Conservation (phyloP, 2,113 vertebrate genomes). For the Nannobrachium achirus region DNA sequence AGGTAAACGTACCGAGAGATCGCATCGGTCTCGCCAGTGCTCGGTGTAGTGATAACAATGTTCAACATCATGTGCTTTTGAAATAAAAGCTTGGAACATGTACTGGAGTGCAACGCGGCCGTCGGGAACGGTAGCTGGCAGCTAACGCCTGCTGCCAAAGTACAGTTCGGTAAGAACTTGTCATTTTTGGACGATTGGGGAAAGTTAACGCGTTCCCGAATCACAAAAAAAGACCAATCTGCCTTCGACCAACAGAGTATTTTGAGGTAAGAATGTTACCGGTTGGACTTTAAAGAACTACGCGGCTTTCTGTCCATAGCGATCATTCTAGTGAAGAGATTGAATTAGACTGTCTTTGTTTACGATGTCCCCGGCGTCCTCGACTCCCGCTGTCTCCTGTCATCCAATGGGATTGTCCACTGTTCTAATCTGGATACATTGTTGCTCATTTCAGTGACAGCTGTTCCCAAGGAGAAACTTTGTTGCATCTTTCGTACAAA, state of each 20-base stretch:
- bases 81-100: slow-evolving; percentile 43
- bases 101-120: slow-evolving; percentile 25
- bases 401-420: slow-evolving; percentile 41
- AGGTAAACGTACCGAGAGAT: slow-evolving; percentile 72
- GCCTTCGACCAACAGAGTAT: slow-evolving; percentile 22
- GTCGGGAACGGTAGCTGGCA: slow-evolving; percentile 14
- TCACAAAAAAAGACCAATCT: slow-evolving; percentile 46
- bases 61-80: slow-evolving; percentile 15
- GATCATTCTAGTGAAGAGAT: not conserved
- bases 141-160: slow-evolving; percentile 39
- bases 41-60: slow-evolving; percentile 44
- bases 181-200: slow-evolving; percentile 66
- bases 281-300: not conserved
- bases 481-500: slow-evolving; percentile 36
- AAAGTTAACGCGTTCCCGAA: slow-evolving; percentile 71
- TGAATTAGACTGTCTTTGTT: slow-evolving; percentile 67
- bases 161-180: slow-evolving; percentile 57
- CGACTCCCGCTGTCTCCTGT: slow-evolving; percentile 32
- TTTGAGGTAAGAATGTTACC: slow-evolving; percentile 60
- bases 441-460: slow-evolving; percentile 36
- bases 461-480: slow-evolving; percentile 13
- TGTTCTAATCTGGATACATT: slow-evolving; percentile 27
- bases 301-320: not conserved
- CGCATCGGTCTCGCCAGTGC: slow-evolving; percentile 49
- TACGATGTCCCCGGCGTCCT: slow-evolving; percentile 50